Evolutionary conservation across 2,888 invertebrate species (phyloP).

Genomic region (Dyspetes luteomarginatus): DNA sequence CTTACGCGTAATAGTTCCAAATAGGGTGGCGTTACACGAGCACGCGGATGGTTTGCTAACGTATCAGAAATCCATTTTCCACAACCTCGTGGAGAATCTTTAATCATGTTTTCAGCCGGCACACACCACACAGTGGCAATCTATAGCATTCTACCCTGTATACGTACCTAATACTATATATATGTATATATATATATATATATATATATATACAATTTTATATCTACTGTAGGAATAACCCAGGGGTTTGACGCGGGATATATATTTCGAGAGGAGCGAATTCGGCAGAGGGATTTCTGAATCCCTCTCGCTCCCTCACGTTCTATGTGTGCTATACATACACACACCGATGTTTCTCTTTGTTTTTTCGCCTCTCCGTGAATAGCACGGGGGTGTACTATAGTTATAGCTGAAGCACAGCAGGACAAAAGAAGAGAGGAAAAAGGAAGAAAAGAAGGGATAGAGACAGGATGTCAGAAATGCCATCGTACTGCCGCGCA

Average conservation of each 20-base stretch:
- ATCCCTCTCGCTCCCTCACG: constrained; percentile 37
- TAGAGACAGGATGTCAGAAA: constrained; percentile 27
- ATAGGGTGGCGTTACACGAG: constrained; percentile 80
- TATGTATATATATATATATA: not conserved
- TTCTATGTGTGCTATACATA: not conserved
- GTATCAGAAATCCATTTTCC: constrained; percentile 82
- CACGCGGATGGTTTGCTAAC: constrained; percentile 30
- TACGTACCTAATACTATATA: constrained; percentile 14
- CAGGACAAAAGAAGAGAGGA: constrained; percentile 16
- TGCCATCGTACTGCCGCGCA: constrained; percentile 49
- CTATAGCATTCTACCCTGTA: constrained; percentile 13
- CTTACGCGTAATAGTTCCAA: constrained; percentile 81
- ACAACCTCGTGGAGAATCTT: constrained; percentile 75
- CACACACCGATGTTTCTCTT: constrained; percentile 43
- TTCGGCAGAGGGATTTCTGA: constrained; percentile 63
- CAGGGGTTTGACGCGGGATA: constrained; percentile 52
- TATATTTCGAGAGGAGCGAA: constrained; percentile 58
- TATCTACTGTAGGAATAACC: constrained; percentile 49
- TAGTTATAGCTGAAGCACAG: constrained; percentile 7
- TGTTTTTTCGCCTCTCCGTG: constrained; percentile 61
- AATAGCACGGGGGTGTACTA: constrained; percentile 23
- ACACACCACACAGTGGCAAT: constrained; percentile 43
- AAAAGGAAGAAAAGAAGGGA: constrained; percentile 2
- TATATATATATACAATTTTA: constrained; percentile 7
- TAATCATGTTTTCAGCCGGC: constrained; percentile 80